Evolutionary conservation across 1,140 invertebrate species (phyloP).

Genomic region (Phthorimaea operculella): DNA sequence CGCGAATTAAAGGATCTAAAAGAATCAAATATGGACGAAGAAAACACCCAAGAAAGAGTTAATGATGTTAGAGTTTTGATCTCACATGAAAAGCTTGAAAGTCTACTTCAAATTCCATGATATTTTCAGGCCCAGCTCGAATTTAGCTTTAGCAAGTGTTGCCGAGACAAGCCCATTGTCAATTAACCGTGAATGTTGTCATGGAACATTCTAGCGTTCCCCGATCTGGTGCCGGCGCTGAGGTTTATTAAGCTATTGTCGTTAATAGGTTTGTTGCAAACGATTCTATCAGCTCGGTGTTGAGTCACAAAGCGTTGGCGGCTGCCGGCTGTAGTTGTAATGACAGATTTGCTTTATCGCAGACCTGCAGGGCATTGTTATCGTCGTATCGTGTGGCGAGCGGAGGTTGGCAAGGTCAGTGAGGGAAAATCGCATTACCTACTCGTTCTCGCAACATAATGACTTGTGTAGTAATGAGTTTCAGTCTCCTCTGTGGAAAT

Average conservation of each 20-base stretch:
- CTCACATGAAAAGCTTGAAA: too few species aligned
- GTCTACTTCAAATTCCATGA: too few species aligned
- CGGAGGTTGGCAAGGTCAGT: constrained; percentile 52
- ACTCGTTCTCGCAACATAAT: not conserved
- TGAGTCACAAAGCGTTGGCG: constrained; percentile 9
- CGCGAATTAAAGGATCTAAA: too few species aligned
- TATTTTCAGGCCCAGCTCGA: too few species aligned
- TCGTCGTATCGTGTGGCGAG: constrained; percentile 45
- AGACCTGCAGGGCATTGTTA: constrained; percentile 39
- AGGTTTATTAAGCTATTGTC: constrained; percentile 17
- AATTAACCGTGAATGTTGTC: not conserved
- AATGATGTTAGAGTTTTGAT: too few species aligned
- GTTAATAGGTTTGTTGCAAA: constrained; percentile 20
- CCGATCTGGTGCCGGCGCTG: constrained; percentile 8
- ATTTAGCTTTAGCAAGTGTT: too few species aligned
- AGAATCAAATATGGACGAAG: too few species aligned
- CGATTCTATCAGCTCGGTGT: constrained; percentile 16
- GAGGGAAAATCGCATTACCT: constrained; percentile 49
- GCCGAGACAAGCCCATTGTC: too few species aligned
- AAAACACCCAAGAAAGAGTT: too few species aligned
- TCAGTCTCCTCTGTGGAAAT: too few species aligned
- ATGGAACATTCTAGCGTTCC: constrained; percentile 12
- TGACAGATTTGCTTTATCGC: constrained; percentile 32
- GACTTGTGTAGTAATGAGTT: not conserved
- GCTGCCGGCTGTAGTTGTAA: constrained; percentile 14